Evolutionary conservation across 2,888 invertebrate species (phyloP).

Genomic region (Meteorus colon): DNA sequence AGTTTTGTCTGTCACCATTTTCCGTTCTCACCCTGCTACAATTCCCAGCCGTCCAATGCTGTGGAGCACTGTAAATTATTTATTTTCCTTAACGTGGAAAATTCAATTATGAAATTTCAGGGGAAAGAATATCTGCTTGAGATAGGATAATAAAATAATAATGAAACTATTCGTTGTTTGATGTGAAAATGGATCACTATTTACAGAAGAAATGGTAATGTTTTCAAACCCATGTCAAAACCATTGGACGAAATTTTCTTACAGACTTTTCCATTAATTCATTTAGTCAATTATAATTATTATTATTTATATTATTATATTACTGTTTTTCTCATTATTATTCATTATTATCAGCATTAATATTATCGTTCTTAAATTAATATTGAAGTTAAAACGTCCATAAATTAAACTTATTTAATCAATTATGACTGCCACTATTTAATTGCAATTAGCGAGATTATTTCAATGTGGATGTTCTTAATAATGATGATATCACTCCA

Average conservation of each 20-base stretch:
- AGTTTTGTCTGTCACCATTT: conserved; percentile 9
- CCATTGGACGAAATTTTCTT: background rate
- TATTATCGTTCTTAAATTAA: background rate
- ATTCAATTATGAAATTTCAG: background rate
- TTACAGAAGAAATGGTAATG: background rate
- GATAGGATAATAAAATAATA: background rate
- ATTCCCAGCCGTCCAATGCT: background rate
- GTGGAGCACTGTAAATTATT: background rate
- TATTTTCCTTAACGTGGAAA: background rate
- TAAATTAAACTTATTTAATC: background rate
- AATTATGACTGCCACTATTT: background rate
- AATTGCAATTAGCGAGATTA: background rate
- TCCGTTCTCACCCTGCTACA: background rate
- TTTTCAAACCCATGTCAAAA: background rate
- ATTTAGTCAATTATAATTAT: background rate
- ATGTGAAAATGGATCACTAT: background rate
- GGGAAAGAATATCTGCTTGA: background rate
- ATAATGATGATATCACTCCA: background rate
- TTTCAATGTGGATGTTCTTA: background rate
- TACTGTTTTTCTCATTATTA: background rate
- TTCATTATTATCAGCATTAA: background rate
- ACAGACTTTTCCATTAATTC: background rate
- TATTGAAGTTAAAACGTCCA: background rate
- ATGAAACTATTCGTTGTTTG: background rate
- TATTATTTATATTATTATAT: background rate